Conservation (phyloP, 2,113 vertebrate genomes). For the Indicator indicator region DNA sequence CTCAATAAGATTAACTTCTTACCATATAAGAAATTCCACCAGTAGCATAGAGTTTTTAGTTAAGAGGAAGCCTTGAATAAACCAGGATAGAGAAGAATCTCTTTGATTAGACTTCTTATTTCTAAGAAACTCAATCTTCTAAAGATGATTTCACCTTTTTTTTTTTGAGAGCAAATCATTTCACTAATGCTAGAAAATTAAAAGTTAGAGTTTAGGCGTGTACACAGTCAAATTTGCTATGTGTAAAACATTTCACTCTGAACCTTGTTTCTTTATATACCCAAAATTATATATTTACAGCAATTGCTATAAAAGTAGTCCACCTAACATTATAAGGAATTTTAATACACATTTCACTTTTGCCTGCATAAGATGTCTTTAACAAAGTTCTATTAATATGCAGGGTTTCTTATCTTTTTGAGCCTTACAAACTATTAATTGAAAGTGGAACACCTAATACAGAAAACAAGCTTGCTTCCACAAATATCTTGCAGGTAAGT, state of each 20-base stretch:
- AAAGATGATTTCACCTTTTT: neutral
- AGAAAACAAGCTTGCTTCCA: neutral
- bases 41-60: neutral
- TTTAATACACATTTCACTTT: neutral
- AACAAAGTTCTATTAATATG: neutral
- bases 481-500: neutral
- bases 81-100: neutral
- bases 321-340: neutral
- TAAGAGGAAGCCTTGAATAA: neutral
- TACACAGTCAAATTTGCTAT: neutral
- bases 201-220: neutral
- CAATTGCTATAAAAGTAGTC: neutral
- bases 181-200: neutral
- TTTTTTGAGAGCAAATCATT: neutral
- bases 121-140: neutral
- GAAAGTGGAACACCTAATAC: neutral
- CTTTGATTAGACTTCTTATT: neutral
- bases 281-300: neutral
- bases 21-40: neutral
- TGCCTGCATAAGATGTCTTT: neutral
- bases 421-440: neutral
- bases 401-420: neutral
- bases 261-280: neutral
- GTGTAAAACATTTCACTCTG: neutral
- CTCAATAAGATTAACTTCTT: slow-evolving; percentile 18